Conservation (phyloP, 2,113 vertebrate species). For the Pipa parva region DNA sequence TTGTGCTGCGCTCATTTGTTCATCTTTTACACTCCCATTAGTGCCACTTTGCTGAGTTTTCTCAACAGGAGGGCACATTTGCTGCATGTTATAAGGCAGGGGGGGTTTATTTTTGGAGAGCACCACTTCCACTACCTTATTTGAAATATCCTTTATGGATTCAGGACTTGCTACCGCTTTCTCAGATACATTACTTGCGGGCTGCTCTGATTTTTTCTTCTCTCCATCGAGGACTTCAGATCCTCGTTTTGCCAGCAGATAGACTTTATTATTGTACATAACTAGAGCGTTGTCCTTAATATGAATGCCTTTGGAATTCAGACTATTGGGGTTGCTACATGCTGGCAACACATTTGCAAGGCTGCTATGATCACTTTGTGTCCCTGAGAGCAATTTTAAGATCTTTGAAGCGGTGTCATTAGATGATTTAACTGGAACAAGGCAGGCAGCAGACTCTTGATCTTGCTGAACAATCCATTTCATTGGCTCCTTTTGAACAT, state of each 20-base stretch:
- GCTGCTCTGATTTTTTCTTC: background rate
- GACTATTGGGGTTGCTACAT: constrained; percentile 40
- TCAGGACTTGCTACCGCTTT: background rate
- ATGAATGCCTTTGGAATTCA: constrained; percentile 50
- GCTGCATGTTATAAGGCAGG: constrained; percentile 43
- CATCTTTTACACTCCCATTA: background rate
- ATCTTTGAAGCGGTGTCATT: constrained; percentile 65
- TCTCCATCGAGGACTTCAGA: constrained; percentile 48
- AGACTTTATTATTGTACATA: constrained; percentile 78
- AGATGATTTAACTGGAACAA: constrained; percentile 65
- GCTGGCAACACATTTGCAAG: constrained; percentile 45
- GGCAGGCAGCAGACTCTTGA: constrained; percentile 46
- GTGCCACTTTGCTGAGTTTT: background rate
- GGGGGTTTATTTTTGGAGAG: constrained; percentile 58
- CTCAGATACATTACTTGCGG: background rate
- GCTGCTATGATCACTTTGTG: constrained; percentile 44
- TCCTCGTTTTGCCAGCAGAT: constrained; percentile 68
- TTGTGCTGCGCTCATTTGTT: background rate
- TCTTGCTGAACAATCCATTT: constrained; percentile 79
- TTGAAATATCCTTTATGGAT: constrained; percentile 53
- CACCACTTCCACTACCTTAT: constrained; percentile 59
- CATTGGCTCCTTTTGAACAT: constrained; percentile 58
- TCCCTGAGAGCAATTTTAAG: constrained; percentile 60
- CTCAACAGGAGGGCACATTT: background rate
- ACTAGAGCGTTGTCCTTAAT: constrained; percentile 73